phyloP scores from a whole-genome alignment of 2,113 vertebrate species.

The Calidris pygmaea region DNA sequence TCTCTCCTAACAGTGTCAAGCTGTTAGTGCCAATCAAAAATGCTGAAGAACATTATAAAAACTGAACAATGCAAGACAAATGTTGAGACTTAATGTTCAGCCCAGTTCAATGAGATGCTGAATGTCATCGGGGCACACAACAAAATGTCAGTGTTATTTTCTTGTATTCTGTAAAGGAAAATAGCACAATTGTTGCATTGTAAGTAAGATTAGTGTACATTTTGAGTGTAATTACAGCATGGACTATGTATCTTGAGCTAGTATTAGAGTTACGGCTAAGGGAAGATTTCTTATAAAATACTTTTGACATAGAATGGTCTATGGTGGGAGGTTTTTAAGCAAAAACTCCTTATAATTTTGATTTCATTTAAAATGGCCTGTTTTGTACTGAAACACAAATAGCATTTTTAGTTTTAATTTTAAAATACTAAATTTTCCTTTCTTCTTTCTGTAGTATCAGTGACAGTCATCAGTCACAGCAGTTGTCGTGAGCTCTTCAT shows the following conservation, averaged over 20 bases:
- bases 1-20: not conserved
- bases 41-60: not conserved
- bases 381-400: not conserved
- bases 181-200: not conserved
- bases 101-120: not conserved
- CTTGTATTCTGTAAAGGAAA: not conserved
- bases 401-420: not conserved
- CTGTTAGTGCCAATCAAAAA: not conserved
- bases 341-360: not conserved
- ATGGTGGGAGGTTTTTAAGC: fast-evolving
- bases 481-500: fast-evolving
- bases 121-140: not conserved
- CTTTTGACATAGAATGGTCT: not conserved
- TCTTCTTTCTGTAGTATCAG: not conserved
- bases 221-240: not conserved
- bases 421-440: not conserved
- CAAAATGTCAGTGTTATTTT: not conserved
- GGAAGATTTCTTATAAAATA: not conserved
- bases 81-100: not conserved
- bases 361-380: not conserved
- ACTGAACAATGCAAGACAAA: not conserved
- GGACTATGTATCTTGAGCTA: not conserved
- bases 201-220: not conserved
- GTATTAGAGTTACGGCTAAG: not conserved
- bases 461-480: not conserved